Base-by-base conservation (phyloP, 2,113 vertebrate species). In the Oncorhynchus tshawytscha region DNA sequence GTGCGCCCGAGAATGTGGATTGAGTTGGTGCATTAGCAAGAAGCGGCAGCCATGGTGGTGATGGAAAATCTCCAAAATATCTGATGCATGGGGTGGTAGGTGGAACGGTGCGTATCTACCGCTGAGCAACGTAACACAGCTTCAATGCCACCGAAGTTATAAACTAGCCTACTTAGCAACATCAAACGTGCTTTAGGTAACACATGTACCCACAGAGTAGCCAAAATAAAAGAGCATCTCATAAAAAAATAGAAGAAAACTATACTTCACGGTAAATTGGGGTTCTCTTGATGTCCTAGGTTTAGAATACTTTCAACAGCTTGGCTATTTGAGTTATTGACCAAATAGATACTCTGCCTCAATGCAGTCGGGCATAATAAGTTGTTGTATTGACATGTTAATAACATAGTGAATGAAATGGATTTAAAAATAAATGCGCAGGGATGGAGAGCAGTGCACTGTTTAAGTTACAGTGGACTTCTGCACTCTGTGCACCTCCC, bases 401-500 rank as follows among this genome's bases (percentile, higher is more conserved):
- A 68, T 90, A 90, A 72, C 90, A 88, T 77, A 81, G 74, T 69
- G 84, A 83, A 86, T 68, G 6, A 18, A n/a, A 39, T 39, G 4
- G 29, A 18, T 24, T 88, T 89, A 85, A 86, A 86, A 88, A 88
- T 73, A 91, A 24, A 62, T 62, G 7, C 9, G 59, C 59, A 9
- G 59, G 85, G 90, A 92, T 75, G 83, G 77, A 85, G 83, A 76
- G 86, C 76, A 74, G 64, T 31, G n/a, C 76, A 75, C 86, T 88
- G 88, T 82, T 86, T 88, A 86, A 85, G 89, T 84, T 83, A 86
- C 88, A 64, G 89, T 87, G 86, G 85, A 89, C 84, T 83, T 81
- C 68, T 54, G 51, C 13, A 54, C 69, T 60, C 81, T 72, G 90
- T 93, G 96, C 94, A 91, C 97, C 96, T 95, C 97, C 97, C 95